Percentiles rank a stretch among this genome's conserved stretches.
Conservation (phyloP, 2,113 vertebrate species). For the Balaeniceps rex region DNA sequence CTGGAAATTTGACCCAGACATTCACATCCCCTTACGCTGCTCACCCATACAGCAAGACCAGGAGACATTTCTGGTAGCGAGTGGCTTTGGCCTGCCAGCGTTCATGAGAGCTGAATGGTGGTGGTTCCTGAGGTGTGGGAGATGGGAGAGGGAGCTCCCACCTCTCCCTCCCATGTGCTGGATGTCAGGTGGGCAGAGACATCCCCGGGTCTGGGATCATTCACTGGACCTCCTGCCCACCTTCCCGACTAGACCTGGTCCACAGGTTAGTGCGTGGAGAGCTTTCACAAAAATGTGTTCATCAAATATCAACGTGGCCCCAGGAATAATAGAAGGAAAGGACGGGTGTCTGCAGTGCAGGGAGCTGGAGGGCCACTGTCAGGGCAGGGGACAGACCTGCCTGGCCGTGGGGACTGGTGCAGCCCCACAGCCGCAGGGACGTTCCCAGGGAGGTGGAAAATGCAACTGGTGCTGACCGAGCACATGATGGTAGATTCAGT, state of each 20-base stretch:
- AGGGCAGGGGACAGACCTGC: not conserved
- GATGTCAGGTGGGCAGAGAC: fast-evolving
- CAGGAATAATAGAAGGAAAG: not conserved
- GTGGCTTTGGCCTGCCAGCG: not conserved
- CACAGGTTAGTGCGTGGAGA: fast-evolving
- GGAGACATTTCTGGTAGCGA: not conserved
- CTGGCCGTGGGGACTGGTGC: fast-evolving
- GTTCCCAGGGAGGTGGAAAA: not conserved
- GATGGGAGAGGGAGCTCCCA: not conserved
- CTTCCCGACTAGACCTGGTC: not conserved
- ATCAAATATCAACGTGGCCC: fast-evolving
- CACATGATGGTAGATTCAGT: too few species aligned
- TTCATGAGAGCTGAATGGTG: fast-evolving
- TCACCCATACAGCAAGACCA: not conserved
- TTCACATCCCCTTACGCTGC: not conserved
- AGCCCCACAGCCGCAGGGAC: fast-evolving
- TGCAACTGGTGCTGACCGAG: not conserved
- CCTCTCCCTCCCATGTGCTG: not conserved
- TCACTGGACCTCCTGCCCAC: not conserved
- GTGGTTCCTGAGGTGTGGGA: not conserved
- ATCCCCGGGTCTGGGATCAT: not conserved
- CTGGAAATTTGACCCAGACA: too few species aligned
- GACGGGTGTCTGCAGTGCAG: fast-evolving
- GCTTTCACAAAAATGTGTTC: not conserved
- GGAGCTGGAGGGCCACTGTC: not conserved